phyloP scores from a whole-genome alignment of 2,113 vertebrate genomes.

The Coptodon rendalli region DNA sequence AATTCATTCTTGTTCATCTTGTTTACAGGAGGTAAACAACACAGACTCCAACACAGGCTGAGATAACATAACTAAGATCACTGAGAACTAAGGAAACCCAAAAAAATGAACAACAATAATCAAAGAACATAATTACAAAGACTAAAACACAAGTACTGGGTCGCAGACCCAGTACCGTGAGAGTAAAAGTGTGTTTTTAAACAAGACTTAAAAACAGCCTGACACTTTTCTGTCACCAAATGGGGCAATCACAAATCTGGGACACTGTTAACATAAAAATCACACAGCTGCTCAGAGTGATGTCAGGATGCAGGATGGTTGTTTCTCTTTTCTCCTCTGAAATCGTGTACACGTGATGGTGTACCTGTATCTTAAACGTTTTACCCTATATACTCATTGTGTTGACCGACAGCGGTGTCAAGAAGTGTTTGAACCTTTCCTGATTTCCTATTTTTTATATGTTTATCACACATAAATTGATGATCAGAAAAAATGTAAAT shows the following conservation, averaged over 20 bases:
- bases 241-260: background rate
- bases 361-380: fast-evolving
- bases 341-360: background rate
- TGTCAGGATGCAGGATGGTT: background rate
- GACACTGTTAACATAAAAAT: background rate
- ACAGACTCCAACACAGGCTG: background rate
- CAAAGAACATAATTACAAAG: background rate
- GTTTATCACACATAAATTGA: background rate
- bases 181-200: background rate
- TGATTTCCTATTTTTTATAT: background rate
- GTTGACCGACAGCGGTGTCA: background rate
- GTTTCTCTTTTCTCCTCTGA: background rate
- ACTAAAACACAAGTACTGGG: background rate
- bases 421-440: background rate
- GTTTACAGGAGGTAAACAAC: background rate
- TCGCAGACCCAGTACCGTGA: fast-evolving
- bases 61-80: background rate
- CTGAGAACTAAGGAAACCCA: background rate
- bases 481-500: background rate
- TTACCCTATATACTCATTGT: fast-evolving
- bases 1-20: background rate
- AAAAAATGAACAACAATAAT: background rate
- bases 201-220: background rate
- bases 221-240: background rate
- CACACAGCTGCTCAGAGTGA: background rate